phyloP scores from a whole-genome alignment of 2,113 vertebrate species.

The Caranx melampygus region DNA sequence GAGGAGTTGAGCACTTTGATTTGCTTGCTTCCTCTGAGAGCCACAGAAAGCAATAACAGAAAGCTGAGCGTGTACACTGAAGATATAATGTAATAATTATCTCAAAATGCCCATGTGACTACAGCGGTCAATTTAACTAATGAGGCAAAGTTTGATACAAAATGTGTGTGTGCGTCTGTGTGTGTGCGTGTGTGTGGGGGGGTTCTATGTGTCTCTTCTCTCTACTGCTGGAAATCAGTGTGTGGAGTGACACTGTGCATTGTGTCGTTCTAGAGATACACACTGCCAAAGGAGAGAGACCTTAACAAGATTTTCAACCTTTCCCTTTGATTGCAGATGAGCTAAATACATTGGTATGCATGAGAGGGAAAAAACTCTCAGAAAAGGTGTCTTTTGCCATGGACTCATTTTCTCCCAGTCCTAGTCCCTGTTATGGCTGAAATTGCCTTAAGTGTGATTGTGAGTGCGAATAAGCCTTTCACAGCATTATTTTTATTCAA shows the following conservation, averaged over 20 bases:
- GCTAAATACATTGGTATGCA: slow-evolving; percentile 65
- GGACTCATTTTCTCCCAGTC: slow-evolving; percentile 56
- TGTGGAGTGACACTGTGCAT: background rate
- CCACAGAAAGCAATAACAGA: background rate
- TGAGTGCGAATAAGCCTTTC: slow-evolving; percentile 75
- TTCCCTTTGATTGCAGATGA: slow-evolving; percentile 64
- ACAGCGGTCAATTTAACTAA: slow-evolving; percentile 25
- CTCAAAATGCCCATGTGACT: background rate
- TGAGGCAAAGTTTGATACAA: slow-evolving; percentile 19
- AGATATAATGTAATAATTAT: background rate
- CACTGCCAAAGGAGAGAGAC: slow-evolving; percentile 43
- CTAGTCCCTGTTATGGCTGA: slow-evolving; percentile 62
- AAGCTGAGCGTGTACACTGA: background rate
- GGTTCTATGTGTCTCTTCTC: slow-evolving; percentile 9
- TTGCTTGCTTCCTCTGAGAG: slow-evolving; percentile 13
- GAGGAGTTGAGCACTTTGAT: slow-evolving; percentile 11
- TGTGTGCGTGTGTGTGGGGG: background rate
- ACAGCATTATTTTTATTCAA: slow-evolving; percentile 78
- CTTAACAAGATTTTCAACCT: slow-evolving; percentile 54
- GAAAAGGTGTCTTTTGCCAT: slow-evolving; percentile 57
- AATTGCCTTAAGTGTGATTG: slow-evolving; percentile 78
- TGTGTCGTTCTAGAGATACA: slow-evolving; percentile 27
- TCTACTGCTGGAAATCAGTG: background rate
- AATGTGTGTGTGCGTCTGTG: slow-evolving; percentile 2
- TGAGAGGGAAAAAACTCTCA: slow-evolving; percentile 9